phyloP scores from a whole-genome alignment of 2,888 invertebrate genomes.

The Caenorhabditis uteleia region DNA sequence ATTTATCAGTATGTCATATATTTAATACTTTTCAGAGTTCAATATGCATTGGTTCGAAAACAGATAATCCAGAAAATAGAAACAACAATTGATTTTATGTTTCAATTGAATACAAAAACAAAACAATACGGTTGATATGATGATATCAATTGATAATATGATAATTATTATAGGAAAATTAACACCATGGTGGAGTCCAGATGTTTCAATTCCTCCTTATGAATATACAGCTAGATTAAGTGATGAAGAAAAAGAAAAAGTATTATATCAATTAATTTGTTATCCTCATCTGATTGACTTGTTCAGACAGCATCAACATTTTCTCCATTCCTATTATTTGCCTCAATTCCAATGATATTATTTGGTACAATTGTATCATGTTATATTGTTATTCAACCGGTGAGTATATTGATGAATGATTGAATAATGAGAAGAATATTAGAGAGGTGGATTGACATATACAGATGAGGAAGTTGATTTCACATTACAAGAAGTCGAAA shows the following conservation, averaged over 20 bases:
- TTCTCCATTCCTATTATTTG: conserved; percentile 7
- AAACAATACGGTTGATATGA: background rate
- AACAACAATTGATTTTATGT: conserved; percentile 11
- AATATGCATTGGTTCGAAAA: no score
- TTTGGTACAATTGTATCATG: conserved; percentile 23
- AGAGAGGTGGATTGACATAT: conserved; percentile 28
- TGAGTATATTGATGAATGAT: background rate
- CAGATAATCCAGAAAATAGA: conserved; percentile 13
- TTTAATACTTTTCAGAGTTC: conserved; percentile 16
- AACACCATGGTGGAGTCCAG: no score
- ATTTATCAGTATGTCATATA: no score
- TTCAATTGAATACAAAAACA: conserved; percentile 7
- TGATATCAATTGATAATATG: no score
- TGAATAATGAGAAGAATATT: background rate
- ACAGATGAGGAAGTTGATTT: conserved; percentile 33
- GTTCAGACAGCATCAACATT: no score
- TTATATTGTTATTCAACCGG: conserved; percentile 31
- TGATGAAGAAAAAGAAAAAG: no score
- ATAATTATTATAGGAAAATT: no score
- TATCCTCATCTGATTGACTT: no score
- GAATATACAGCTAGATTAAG: no score
- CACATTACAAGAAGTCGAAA: conserved; percentile 20
- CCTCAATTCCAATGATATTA: conserved; percentile 16
- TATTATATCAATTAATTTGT: no score
- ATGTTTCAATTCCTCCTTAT: no score